These are phyloP conservation scores for Lateolabrax maculatus DNA, from an alignment of 2,797 vertebrate genomes.

Conservation along the genomic window DNA sequence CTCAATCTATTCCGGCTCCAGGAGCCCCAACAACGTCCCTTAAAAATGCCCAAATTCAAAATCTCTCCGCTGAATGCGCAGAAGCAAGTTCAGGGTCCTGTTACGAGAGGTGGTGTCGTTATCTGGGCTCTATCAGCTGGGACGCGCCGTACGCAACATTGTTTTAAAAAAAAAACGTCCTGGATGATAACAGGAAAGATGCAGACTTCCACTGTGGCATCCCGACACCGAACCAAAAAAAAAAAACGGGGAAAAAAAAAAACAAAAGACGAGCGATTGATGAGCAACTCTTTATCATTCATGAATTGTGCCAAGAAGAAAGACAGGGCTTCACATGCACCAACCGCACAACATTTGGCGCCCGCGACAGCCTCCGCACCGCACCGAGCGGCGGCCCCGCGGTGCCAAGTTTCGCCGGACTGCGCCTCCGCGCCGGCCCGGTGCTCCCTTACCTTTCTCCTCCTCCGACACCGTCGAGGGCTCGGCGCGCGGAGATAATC, in stretches of 20 bases:
- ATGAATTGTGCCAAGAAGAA: not conserved
- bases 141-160: conserved; percentile 17
- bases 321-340: not conserved
- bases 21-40: conserved; percentile 43
- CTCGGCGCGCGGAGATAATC: conserved; percentile 84
- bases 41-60: conserved; percentile 41
- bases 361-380: conserved; percentile 21
- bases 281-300: conserved; percentile 47
- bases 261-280: not conserved
- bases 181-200: conserved; percentile 6
- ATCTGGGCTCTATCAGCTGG: conserved; percentile 1
- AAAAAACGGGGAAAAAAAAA: conserved; percentile 1
- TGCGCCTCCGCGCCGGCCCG: conserved; percentile 71
- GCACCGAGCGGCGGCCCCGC: conserved; percentile 37
- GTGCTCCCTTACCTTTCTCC: conserved; percentile 82
- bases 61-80: conserved; percentile 38
- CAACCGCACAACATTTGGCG: conserved; percentile 30
- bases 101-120: conserved; percentile 6
- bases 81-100: conserved; percentile 42
- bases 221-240: conserved; percentile 10
- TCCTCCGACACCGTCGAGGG: conserved; percentile 77
- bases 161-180: too few species aligned
- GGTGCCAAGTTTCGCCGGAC: conserved; percentile 80
- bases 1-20: conserved; percentile 23
- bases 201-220: conserved; percentile 44